Evolutionary conservation across 2,888 invertebrate species (phyloP), one percentile per base, ranked within the genome.

Genomic region (Zaprionus bogoriensis): DNA sequence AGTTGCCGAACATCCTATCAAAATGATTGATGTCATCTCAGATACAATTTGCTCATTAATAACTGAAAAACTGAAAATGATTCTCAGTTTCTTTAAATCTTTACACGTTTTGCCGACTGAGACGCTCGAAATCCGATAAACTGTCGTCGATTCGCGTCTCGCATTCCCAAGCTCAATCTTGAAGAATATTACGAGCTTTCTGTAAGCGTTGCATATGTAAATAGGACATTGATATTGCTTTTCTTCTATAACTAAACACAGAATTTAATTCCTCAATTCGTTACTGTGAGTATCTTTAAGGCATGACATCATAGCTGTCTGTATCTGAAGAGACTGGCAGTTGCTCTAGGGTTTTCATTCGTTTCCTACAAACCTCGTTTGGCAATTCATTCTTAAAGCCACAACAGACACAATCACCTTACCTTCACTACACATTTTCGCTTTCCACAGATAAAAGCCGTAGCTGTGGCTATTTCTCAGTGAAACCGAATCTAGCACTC

Each of bases 21-120:
- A 41, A 52, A 68, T 71, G 71, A 71, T 74, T 68, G 59, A 74
- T 71, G 74, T 71, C 71, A 74, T 53, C 32, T 39, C 23, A 50
- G 41, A 27, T 17, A 19, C 32, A 53, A 53, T 48, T 42, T 42
- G 38, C 32, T 48, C 45, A 59, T 67, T 61, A 52, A 48, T 57
- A 27, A n/a, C n/a, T n/a, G n/a, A n/a, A n/a, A 67, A 45, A 9
- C 12, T 7, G 14, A 41, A 30, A 36, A 38, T 47, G 20, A 27
- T 51, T 30, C 27, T 32, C 9, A 5, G 9, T 27, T 17, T 32
- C 22, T 32, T 7, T 3, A 36, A 17, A 14, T 7, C 9, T 36
- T 36, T 36, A 9, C 9, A 17, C 32, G 32, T 17, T 17, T 9
- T 58, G 10, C 9, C 14, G 7, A 20, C 20, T 19, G 5, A 10